Base-by-base conservation (phyloP, 35 echinoderm and acorn worm species). In the Patiria miniata region DNA sequence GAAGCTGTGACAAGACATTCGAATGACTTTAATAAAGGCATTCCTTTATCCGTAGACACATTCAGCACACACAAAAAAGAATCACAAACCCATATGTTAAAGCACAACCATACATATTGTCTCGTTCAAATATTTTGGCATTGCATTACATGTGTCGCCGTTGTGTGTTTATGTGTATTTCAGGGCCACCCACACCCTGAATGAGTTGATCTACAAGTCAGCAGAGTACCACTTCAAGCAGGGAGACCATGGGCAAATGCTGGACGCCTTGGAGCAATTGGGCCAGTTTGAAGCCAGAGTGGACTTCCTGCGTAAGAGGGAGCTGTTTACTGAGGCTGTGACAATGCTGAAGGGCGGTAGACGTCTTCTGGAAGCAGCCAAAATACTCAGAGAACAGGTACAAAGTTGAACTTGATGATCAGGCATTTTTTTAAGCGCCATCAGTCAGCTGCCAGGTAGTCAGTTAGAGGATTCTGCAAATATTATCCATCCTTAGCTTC, bases 331-430 rank as follows among this genome's bases (percentile, higher is more conserved):
- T 2, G 36, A 83, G 37, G 88, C 88, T 79, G 88, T 83, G 44
- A 61, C 37, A n/a, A 83, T 90, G 30, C 81, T 90, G 19, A 78
- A 85, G 28, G 53, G 33, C 19, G 80, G 54, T 19, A 68, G 88
- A 22, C 83, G 81, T 30, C 10, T 55, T 18, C 28, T 84, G 32
- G 88, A 90, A 17, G 88, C 88, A 32, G 88, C 88, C 22, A 65
- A 78, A 57, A 82, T 90, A n/a, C 44, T 90, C 5, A 90, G 68
- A 79, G 37, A 40, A 37, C 47, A 39, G 85, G 85, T 53, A 47
- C 42, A 47, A 47, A 12, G 12, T 12, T 6, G 4, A 12, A 6
- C 42, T 6, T 6, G 42, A 47, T 6, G 12, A 47, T 12, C 12
- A 47, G 4, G 4, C 4, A 4, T 47, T 47, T 47, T 47, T 47